phyloP scores from a whole-genome alignment of 2,888 invertebrate species.

The Dicycla oo region DNA sequence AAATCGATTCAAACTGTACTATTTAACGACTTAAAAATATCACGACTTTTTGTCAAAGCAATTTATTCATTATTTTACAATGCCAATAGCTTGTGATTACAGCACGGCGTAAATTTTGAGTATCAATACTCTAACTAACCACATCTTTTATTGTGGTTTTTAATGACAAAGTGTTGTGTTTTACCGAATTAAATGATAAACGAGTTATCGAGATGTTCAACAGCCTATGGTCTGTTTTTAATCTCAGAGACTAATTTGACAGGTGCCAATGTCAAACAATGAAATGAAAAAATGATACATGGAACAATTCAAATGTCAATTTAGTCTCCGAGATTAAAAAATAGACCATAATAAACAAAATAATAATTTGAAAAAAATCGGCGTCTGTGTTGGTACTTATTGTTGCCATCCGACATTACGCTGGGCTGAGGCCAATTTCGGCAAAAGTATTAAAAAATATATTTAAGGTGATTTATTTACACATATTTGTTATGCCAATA shows the following conservation, averaged over 20 bases:
- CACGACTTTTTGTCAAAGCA: constrained; percentile 8
- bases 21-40: constrained; percentile 14
- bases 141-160: not conserved
- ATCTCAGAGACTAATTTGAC: too few species aligned
- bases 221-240: too few species aligned
- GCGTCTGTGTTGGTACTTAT: not conserved
- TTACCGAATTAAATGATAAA: not conserved
- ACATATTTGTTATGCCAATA: not conserved
- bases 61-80: constrained; percentile 21
- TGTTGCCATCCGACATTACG: not conserved
- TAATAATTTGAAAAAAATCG: too few species aligned
- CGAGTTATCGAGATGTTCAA: not conserved
- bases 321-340: too few species aligned
- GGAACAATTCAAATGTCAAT: too few species aligned
- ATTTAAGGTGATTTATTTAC: not conserved
- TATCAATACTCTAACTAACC: not conserved
- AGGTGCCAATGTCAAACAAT: too few species aligned
- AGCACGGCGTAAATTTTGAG: not conserved
- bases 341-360: too few species aligned
- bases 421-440: not conserved
- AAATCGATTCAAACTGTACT: not conserved
- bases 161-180: not conserved
- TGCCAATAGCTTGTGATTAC: not conserved
- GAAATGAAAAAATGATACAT: too few species aligned
- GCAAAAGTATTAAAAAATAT: not conserved